Base-by-base conservation (phyloP, 2,797 vertebrate species). In the Chrysolophus pictus region DNA sequence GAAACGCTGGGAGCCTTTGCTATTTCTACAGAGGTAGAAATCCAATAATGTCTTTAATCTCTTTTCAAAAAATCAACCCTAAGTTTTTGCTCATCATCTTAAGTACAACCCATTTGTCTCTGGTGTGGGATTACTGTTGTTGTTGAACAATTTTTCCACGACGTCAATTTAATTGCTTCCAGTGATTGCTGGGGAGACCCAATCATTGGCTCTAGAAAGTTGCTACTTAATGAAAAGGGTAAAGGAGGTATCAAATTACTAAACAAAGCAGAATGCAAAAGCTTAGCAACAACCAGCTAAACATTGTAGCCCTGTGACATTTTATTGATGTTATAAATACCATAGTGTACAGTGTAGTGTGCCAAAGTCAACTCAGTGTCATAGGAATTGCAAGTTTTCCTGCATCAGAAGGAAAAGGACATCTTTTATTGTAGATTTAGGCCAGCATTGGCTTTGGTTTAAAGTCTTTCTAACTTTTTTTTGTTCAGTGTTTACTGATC, bases 221-320 rank as follows among this genome's bases (percentile, higher is more conserved):
- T 87, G 60, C 26, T 35, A 21, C 49, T 77, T 91, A 63, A 90
- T 91, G 88, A 73, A 71, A 78, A 74, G 44, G 53, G 35, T 69
- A 69, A 42, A 31, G 41, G 24, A 68, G 14, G 17, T 60, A 90
- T 88, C 64, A 62, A 76, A 58, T 71, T 64, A 28, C 75, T 87
- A 53, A 93, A 88, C 64, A 73, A 85, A 85, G 46, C 13, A 81
- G 65, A 92, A 75, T 0, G 0, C 47, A 80, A 93, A 93, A 77
- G 59, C 68, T 22, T 94, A 87, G 94, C 69, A 95, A 87, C 91
- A 55, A 47, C 65, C 65, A 85, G 72, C 68, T 93, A 90, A 93
- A 84, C 90, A 72, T 26, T 70, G 73, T 73, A 91, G 67, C 22
- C 17, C 69, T 73, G 33, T 44, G 90, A 85, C 55, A 16, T 85